Evolutionary conservation across 2,888 invertebrate genomes (phyloP), one percentile per base, ranked within the genome.

Genomic region (Hololepta plana): DNA sequence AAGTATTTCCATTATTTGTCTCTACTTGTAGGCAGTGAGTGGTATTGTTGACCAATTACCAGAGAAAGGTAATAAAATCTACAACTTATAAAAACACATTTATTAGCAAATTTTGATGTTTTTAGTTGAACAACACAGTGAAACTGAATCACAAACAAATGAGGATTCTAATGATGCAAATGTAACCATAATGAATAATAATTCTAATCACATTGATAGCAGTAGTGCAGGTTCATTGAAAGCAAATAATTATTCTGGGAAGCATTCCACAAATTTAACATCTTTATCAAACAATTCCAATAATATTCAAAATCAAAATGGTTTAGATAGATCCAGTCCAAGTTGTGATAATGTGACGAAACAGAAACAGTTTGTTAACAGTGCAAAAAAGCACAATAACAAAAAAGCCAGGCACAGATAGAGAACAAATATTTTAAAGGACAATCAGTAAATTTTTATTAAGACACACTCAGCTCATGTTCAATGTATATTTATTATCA

Each of bases 361-460:
- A 62, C 73, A 49, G 65, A 74, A 60, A 60, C 58, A 54, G 24
- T 52, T 53, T 29, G 49, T 51, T 16, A 54, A 51, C 35, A 71
- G 68, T 33, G 82, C 81, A 51, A 82, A 81, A 44, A 76, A 64
- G 47, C 71, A 68, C 39, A 39, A 37, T 20, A 79, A 72, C 45
- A 85, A 84, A 49, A 80, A 84, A 54, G 72, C 80, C 11, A 66
- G 80, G 43, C 81, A 82, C 55, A 70, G 82, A 59, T 84, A 70
- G 17, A 17, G 7, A 17, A 17, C 17, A 17, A 17, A 17, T n/a
- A n/a, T n/a, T n/a, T n/a, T n/a, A n/a, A n/a, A n/a, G n/a, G n/a
- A n/a, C n/a, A n/a, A n/a, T n/a, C n/a, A n/a, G n/a, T n/a, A n/a
- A n/a, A n/a, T n/a, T n/a, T n/a, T n/a, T n/a, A n/a, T n/a, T n/a